These are phyloP conservation scores for Delia radicum DNA, from an alignment of 1,140 invertebrate genomes.

Conservation along the genomic window DNA sequence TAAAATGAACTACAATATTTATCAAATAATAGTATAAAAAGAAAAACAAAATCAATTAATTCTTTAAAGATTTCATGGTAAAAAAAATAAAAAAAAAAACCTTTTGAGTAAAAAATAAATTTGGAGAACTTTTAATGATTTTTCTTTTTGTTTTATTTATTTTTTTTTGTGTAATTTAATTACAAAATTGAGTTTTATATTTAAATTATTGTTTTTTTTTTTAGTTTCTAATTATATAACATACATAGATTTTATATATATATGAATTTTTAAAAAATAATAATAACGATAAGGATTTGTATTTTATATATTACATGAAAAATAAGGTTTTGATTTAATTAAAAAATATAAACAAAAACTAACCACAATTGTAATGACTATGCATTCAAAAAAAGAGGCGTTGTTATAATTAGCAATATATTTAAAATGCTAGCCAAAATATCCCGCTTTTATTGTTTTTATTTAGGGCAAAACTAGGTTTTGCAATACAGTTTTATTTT, in stretches of 20 bases:
- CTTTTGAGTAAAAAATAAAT: neutral
- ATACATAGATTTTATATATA: neutral
- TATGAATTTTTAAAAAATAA: neutral
- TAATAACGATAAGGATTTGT: neutral
- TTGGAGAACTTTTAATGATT: neutral
- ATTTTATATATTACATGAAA: neutral
- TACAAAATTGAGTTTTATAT: neutral
- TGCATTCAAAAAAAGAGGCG: neutral
- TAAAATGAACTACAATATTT: no score
- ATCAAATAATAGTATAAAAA: no score
- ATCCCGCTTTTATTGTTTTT: neutral
- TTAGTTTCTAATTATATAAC: neutral
- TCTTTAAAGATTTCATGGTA: no score
- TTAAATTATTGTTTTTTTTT: neutral
- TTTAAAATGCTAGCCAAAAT: neutral
- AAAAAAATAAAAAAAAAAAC: neutral
- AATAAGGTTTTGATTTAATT: neutral
- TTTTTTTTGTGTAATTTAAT: neutral
- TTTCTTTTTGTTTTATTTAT: neutral
- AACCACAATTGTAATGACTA: neutral
- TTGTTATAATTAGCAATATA: neutral
- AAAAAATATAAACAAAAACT: neutral
- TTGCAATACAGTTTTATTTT: neutral
- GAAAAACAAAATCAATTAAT: no score
- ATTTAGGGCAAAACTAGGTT: neutral